phyloP scores from a whole-genome alignment of 1,140 invertebrate species.

The Drosophila setifemur region DNA sequence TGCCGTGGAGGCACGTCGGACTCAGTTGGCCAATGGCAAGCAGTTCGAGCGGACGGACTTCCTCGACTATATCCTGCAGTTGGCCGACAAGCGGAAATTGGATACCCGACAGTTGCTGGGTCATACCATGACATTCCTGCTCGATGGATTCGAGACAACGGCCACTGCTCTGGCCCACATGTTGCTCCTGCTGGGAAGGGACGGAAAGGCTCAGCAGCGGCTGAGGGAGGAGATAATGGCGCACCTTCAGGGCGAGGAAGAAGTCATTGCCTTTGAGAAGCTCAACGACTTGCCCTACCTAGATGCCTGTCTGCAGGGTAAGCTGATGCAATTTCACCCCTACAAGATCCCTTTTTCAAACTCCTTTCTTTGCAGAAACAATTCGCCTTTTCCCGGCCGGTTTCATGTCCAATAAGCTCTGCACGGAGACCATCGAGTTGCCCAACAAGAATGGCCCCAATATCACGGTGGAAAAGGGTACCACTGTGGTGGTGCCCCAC shows the following conservation, averaged over 20 bases:
- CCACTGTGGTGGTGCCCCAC: constrained; percentile 84
- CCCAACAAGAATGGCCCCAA: constrained; percentile 54
- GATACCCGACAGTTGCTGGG: constrained; percentile 34
- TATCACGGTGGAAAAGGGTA: constrained; percentile 79
- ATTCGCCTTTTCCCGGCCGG: constrained; percentile 52
- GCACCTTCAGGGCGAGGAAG: constrained; percentile 38
- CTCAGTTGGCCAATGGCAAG: constrained; percentile 34
- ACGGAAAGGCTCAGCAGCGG: constrained; percentile 40
- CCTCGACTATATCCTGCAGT: constrained; percentile 74
- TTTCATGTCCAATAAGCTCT: constrained; percentile 35
- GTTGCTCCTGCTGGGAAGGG: constrained; percentile 47
- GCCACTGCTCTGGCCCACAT: constrained; percentile 45
- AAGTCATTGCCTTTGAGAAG: constrained; percentile 53
- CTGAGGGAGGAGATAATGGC: constrained; percentile 74
- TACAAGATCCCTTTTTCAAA: not conserved
- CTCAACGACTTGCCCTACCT: constrained; percentile 60
- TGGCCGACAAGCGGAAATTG: constrained; percentile 68
- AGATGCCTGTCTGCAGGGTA: constrained; percentile 70
- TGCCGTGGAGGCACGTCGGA: constrained; percentile 62
- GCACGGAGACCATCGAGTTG: constrained; percentile 58
- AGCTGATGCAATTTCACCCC: not conserved
- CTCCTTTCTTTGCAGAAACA: constrained; percentile 21
- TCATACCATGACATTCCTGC: constrained; percentile 62
- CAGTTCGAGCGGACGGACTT: constrained; percentile 73
- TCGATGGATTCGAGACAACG: constrained; percentile 77